These are phyloP conservation scores for Dasyprocta punctata DNA, from an alignment of 2,113 vertebrate species.

Conservation along the genomic window DNA sequence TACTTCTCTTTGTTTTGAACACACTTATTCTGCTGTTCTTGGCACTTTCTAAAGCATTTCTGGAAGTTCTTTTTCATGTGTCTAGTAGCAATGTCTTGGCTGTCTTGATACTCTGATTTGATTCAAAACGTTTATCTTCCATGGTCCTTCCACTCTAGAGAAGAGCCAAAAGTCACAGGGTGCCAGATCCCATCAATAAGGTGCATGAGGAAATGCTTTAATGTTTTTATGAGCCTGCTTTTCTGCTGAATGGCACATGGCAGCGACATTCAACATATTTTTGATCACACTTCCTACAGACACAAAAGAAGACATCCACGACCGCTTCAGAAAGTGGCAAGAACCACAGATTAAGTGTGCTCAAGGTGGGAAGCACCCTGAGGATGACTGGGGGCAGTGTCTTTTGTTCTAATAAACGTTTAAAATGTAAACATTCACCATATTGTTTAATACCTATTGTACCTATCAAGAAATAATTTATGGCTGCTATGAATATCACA, in stretches of 20 bases:
- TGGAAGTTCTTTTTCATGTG: neutral
- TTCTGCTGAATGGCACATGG: neutral
- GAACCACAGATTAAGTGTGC: neutral
- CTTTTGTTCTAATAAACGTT: neutral
- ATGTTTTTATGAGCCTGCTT: neutral
- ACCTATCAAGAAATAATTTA: neutral
- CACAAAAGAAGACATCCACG: neutral
- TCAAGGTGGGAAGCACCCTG: neutral
- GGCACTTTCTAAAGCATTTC: neutral
- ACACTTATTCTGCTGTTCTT: neutral
- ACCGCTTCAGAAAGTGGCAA: neutral
- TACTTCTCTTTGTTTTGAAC: neutral
- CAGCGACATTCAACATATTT: neutral
- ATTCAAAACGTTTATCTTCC: neutral
- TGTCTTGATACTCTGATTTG: neutral
- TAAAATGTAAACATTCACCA: neutral
- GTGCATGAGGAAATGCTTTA: neutral
- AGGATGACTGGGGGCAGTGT: neutral
- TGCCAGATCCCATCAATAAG: neutral
- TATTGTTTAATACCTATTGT: neutral
- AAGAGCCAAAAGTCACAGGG: neutral
- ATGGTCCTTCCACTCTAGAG: neutral
- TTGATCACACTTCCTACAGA: neutral
- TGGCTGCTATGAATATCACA: neutral
- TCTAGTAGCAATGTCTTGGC: neutral